Base-by-base conservation (phyloP, 2,888 invertebrate species). In the Campaea margaritaria region DNA sequence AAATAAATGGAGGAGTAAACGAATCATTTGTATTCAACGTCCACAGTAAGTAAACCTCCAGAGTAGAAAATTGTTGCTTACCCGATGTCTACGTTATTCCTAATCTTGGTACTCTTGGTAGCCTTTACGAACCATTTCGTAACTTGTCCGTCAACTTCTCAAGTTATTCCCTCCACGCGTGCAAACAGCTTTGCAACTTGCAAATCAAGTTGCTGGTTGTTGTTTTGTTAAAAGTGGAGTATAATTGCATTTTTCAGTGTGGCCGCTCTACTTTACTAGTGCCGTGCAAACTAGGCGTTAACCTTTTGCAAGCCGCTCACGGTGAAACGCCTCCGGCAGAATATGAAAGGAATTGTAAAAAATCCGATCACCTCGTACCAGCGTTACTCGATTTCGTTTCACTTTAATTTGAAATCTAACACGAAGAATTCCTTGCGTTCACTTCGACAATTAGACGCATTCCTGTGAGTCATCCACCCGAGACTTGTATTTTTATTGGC, bases 401-500 rank as follows among this genome's bases (percentile, higher is more conserved):
- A 76, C 81, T 81, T 76, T 80, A 84, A 85, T 81, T 83, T 82
- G 85, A 86, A 89, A 88, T 85, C 78, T 81, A 83, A 85, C 83
- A 81, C 83, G 81, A 83, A 76, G 75, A 82, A 61, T 83, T 79
- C 79, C 81, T 85, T 79, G 79, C 84, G 77, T 82, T 82, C 83
- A 82, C 81, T 79, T 79, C 79, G 76, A 86, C 79, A 88, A 89
- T 89, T 88, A 89, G 86, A 84, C 79, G 81, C 87, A 89, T 90
- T 87, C 88, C 85, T 80, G 80, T 87, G 89, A 89, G 72, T 87
- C 89, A 89, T 83, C 86, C 88, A 88, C 76, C 82, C 87, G 86
- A 82, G 86, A 85, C 86, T 80, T 81, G 81, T 82, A 85, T 85
- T 87, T 87, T 88, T 88, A 88, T 87, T 87, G 83, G 82, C 74